Evolutionary conservation across 2,113 vertebrate species (phyloP), one percentile per base, ranked within the genome.

Genomic region (Donacobius atricapilla): DNA sequence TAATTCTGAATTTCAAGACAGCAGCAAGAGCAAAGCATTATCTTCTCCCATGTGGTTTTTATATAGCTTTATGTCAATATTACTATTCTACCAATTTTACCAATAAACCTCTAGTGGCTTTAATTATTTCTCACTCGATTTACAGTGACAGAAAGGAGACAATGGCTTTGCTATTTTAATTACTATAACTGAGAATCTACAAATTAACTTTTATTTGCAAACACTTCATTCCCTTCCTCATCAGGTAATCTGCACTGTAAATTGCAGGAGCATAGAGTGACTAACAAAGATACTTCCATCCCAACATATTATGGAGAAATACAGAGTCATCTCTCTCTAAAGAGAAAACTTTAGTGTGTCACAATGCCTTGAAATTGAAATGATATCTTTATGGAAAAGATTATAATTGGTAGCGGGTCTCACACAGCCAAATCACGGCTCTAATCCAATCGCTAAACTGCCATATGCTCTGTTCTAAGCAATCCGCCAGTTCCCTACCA

Each of bases 401-500:
- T 9, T 66, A 18, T 75, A 94, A 77, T 86, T 90, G 51, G 60
- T 88, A 81, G 37, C 13, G 5, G 58, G 57, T 90, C 83, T 76
- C 56, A 71, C 22, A 70, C 14, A 96, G 76, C 28, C 81, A 91
- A 93, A 95, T 81, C 86, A 68, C 1, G 0, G 88, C 87, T 94
- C 82, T 37, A 83, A 93, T 86, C 64, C 68, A 93, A 75, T 47
- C 56, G 19, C 72, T 95, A 77, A 94, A 90, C 35, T 86, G 88
- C 90, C 96, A 96, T 95, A 96, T 96, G 96, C 63, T 94, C 84
- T 90, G 73, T 75, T 94, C 95, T 45, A 81, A 91, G 95, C 70
- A 53, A 83, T 39, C 78, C 90, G 96, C 68, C 90, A 90, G 85
- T 81, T 97, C 92, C 71, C 72, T 75, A 93, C 79, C 83, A 93